Percentiles rank a stretch among this genome's conserved stretches.
Evolutionary conservation across 2,113 vertebrate genomes (phyloP).

Genomic region (human): DNA sequence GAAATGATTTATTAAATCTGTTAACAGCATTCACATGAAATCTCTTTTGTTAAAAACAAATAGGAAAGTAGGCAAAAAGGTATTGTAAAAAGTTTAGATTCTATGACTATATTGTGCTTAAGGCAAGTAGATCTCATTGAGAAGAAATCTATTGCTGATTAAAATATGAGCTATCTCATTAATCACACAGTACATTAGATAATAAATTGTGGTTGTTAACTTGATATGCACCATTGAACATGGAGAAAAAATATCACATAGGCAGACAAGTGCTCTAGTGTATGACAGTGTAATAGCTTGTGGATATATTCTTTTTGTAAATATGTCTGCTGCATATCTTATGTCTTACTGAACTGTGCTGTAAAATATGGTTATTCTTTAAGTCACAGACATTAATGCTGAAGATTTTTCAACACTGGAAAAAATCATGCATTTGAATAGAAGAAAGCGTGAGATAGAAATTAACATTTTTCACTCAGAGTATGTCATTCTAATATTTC

Average conservation of each 20-base stretch:
- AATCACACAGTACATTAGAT: conserved; percentile 69
- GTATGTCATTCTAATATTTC: conserved; percentile 67
- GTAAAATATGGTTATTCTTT: conserved; percentile 56
- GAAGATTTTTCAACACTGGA: conserved; percentile 36
- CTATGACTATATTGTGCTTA: conserved; percentile 30
- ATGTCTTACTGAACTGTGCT: conserved; percentile 10
- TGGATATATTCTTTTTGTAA: conserved; percentile 62
- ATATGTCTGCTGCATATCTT: conserved; percentile 36
- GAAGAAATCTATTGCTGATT: conserved; percentile 55
- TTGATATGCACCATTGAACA: conserved; percentile 58
- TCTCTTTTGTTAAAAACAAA: conserved; percentile 64
- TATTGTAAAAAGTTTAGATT: conserved; percentile 28
- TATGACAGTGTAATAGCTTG: conserved; percentile 45
- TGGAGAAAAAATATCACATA: conserved; percentile 52
- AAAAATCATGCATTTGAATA: conserved; percentile 30
- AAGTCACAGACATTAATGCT: conserved; percentile 52
- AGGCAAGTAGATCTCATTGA: conserved; percentile 48
- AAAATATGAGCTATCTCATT: conserved; percentile 70
- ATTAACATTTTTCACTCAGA: conserved; percentile 61
- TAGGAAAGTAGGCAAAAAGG: conserved; percentile 18
- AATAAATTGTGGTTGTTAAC: conserved; percentile 69
- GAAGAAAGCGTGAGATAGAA: conserved; percentile 24
- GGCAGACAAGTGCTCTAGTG: conserved; percentile 30
- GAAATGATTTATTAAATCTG: conserved; percentile 52
- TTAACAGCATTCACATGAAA: conserved; percentile 30